Percentiles rank a stretch among this genome's conserved stretches.
These are phyloP conservation scores for Callinectes sapidus DNA, from an alignment of 2,888 invertebrate species.

Conservation along the genomic window DNA sequence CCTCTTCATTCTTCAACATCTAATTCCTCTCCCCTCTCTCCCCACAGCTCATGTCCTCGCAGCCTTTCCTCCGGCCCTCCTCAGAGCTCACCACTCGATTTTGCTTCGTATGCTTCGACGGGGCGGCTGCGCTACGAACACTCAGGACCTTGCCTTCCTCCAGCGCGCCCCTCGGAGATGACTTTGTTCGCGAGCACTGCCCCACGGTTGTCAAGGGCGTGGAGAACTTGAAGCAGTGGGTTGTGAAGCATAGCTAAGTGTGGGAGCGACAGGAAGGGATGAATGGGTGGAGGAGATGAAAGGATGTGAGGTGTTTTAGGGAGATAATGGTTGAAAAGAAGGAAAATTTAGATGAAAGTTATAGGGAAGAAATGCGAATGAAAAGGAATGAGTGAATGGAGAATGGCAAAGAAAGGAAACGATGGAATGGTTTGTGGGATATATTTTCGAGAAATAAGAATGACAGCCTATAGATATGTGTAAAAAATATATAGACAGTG, in stretches of 20 bases:
- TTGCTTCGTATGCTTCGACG: conserved; percentile 72
- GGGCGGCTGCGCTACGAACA: conserved; percentile 73
- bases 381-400: not conserved
- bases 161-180: conserved; percentile 42
- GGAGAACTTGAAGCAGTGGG: conserved; percentile 58
- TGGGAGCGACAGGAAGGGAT: not conserved
- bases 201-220: conserved; percentile 56
- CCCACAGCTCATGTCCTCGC: conserved; percentile 69
- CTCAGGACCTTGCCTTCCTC: conserved; percentile 28
- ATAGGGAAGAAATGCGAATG: not conserved
- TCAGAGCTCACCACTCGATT: conserved; percentile 71
- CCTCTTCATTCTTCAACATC: not conserved
- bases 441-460: too few relatives aligned
- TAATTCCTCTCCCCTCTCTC: not conserved
- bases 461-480: too few relatives aligned
- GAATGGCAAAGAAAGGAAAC: not conserved
- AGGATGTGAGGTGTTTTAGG: too few relatives aligned
- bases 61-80: conserved; percentile 65
- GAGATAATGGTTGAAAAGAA: not conserved
- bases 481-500: too few relatives aligned
- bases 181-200: conserved; percentile 61
- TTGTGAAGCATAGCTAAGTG: conserved; percentile 34
- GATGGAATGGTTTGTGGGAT: not conserved
- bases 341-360: not conserved
- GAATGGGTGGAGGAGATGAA: not conserved